Percentiles rank a stretch among this genome's conserved stretches.
These are phyloP conservation scores for Cheilosia vernalis DNA, from an alignment of 2,888 invertebrate genomes.

Conservation along the genomic window DNA sequence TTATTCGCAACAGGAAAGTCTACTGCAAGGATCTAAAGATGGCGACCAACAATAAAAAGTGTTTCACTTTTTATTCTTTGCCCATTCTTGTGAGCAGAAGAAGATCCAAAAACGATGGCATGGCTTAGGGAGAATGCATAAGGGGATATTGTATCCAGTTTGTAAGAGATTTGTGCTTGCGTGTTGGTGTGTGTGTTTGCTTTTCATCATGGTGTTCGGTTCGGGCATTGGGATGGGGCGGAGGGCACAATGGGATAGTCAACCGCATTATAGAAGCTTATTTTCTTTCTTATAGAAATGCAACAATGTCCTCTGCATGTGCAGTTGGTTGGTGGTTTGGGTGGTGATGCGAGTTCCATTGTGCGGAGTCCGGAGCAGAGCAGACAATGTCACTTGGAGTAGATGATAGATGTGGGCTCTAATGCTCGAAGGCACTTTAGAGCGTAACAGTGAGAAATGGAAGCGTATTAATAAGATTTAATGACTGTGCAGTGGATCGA, in stretches of 20 bases:
- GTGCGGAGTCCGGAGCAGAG: constrained; percentile 28
- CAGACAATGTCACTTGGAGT: constrained; percentile 58
- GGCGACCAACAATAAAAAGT: constrained; percentile 73
- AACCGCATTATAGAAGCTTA: constrained; percentile 65
- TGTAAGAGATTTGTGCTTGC: constrained; percentile 61
- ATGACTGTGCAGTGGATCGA: constrained; percentile 57
- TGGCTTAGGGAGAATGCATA: constrained; percentile 59
- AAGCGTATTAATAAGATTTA: constrained; percentile 69
- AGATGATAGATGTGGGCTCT: constrained; percentile 61
- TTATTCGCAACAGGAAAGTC: constrained; percentile 71
- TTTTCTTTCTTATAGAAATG: constrained; percentile 58
- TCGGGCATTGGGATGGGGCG: background rate
- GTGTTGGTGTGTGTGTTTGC: constrained; percentile 5
- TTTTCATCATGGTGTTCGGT: background rate
- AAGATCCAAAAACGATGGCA: constrained; percentile 1
- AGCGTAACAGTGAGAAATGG: constrained; percentile 54
- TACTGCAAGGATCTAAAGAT: constrained; percentile 68
- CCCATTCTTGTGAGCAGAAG: constrained; percentile 39
- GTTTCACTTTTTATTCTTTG: constrained; percentile 64
- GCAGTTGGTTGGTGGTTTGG: constrained; percentile 10
- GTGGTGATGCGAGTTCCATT: constrained; percentile 30
- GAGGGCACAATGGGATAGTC: constrained; percentile 48
- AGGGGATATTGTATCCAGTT: constrained; percentile 70
- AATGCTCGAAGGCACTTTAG: constrained; percentile 55
- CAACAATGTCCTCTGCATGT: constrained; percentile 60